Conservation (phyloP, 2,113 vertebrate species). For the Ptilorrhoa leucosticta region DNA sequence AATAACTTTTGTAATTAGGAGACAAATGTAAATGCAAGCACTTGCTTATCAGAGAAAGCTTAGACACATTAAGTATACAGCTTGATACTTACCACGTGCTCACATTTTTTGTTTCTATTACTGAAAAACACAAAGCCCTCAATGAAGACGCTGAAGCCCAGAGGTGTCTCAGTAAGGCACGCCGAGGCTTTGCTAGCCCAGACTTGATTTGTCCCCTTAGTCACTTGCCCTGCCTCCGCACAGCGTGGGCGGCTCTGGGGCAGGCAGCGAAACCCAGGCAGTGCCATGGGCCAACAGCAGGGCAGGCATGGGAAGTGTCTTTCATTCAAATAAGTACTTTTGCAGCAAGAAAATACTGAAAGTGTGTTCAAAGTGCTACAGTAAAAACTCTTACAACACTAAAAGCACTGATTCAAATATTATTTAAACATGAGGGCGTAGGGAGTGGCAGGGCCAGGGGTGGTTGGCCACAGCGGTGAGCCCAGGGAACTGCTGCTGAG, state of each 20-base stretch:
- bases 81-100: not conserved
- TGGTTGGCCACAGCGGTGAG: fast-evolving
- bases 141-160: fast-evolving
- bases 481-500: not conserved
- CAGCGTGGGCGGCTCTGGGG: not conserved
- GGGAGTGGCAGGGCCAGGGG: not conserved
- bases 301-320: fast-evolving
- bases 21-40: not conserved
- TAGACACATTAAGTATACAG: not conserved
- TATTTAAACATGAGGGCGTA: not conserved
- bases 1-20: not conserved
- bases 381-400: not conserved
- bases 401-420: not conserved
- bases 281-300: fast-evolving
- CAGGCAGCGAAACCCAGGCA: not conserved
- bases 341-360: not conserved
- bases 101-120: not conserved
- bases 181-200: not conserved
- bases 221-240: not conserved
- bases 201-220: not conserved
- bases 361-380: not conserved
- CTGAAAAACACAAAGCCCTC: not conserved
- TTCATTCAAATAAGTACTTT: not conserved
- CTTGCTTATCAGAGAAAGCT: not conserved
- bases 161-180: not conserved